Percentiles rank a stretch among this genome's conserved stretches.
Evolutionary conservation across 2,888 invertebrate species (phyloP).

Genomic region (Pogonocherus hispidulus): DNA sequence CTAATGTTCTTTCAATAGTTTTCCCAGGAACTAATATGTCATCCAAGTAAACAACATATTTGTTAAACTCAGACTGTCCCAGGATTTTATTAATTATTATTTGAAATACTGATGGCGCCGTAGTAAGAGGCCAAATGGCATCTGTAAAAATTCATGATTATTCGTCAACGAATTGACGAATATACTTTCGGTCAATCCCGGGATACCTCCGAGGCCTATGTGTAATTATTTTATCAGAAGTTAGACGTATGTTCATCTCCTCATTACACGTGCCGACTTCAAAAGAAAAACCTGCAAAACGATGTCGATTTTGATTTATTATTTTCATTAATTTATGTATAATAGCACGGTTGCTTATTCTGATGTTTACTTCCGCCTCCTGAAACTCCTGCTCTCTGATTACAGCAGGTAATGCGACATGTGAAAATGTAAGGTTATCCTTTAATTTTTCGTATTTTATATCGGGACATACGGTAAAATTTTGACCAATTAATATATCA

Average conservation of each 20-base stretch:
- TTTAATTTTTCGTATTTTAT: slow-evolving; percentile 15
- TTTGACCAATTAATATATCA: slow-evolving; percentile 28
- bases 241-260: background rate
- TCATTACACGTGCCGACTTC: background rate
- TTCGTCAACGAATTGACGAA: background rate
- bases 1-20: slow-evolving; percentile 30
- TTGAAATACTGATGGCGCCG: slow-evolving; percentile 60
- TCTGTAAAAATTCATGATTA: slow-evolving; percentile 55
- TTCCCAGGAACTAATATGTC: slow-evolving; percentile 38
- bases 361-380: background rate
- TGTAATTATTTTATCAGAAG: background rate
- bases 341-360: background rate
- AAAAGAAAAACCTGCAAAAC: background rate
- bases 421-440: slow-evolving; percentile 7
- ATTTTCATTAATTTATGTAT: background rate
- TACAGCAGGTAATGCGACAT: background rate
- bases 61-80: slow-evolving; percentile 23
- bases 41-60: slow-evolving; percentile 35
- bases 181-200: background rate
- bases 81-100: slow-evolving; percentile 49
- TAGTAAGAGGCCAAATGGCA: slow-evolving; percentile 60
- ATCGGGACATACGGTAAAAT: slow-evolving; percentile 25
- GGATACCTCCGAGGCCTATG: background rate
- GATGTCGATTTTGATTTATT: background rate
- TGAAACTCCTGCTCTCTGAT: background rate